Evolutionary conservation across 2,113 vertebrate genomes (phyloP).

Genomic region (Paralichthys olivaceus): DNA sequence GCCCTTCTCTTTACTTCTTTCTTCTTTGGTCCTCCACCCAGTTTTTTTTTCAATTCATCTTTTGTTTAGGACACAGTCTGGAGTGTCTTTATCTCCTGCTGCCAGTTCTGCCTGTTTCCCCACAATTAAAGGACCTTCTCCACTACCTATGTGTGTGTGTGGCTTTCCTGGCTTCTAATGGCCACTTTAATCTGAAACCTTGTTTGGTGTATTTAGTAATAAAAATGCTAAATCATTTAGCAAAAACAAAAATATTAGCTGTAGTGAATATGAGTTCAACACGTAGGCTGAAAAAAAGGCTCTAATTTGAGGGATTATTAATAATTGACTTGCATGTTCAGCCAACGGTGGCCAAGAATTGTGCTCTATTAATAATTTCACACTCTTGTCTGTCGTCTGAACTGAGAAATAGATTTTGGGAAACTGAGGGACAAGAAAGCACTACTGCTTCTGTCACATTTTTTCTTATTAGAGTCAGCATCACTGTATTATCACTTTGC

Average conservation of each 20-base stretch:
- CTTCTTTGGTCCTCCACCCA: constrained; percentile 50
- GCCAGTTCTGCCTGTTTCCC: constrained; percentile 78
- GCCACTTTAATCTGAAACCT: constrained; percentile 23
- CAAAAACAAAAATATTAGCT: background rate
- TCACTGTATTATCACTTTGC: background rate
- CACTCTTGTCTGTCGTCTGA: constrained; percentile 22
- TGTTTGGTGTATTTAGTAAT: background rate
- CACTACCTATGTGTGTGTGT: constrained; percentile 47
- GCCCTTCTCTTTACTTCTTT: constrained; percentile 13
- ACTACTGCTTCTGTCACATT: background rate
- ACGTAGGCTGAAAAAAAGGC: background rate
- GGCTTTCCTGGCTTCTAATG: constrained; percentile 8
- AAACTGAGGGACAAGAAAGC: constrained; percentile 20
- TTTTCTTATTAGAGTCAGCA: constrained; percentile 8
- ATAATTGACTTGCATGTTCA: constrained; percentile 26
- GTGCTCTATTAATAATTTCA: constrained; percentile 26
- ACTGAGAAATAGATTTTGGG: constrained; percentile 43
- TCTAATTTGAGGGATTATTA: constrained; percentile 32
- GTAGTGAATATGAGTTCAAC: background rate
- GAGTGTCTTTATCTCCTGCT: constrained; percentile 73
- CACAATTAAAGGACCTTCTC: constrained; percentile 75
- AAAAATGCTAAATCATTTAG: background rate
- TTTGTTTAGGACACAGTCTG: constrained; percentile 59
- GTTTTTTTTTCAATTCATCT: constrained; percentile 55
- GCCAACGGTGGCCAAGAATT: constrained; percentile 6